Base-by-base conservation (phyloP, 2,113 vertebrate genomes). In the Peromyscus californicus region DNA sequence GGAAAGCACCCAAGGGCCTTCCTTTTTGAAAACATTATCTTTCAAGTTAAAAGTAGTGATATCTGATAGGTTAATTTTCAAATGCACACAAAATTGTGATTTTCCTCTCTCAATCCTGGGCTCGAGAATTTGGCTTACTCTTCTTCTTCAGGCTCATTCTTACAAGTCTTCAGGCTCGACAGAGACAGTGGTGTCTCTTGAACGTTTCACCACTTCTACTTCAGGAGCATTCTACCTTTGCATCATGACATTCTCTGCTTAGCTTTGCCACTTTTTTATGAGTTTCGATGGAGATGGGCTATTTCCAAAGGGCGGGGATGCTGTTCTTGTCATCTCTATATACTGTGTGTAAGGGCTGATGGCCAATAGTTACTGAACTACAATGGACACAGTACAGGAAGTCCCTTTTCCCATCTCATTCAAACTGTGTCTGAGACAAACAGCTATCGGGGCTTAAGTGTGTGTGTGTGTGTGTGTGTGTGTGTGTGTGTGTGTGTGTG, bases 41-140 rank as follows among this genome's bases (percentile, higher is more conserved):
- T 93, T 79, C 61, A 91, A 95, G 72, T 82, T 63, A 96, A 96
- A 90, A 93, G 74, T 80, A 94, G 39, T 51, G 93, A 75, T 48
- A 69, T 65, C 15, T 90, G 74, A 54, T 89, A 89, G 94, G 76
- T 97, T 97, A 94, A 91, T 94, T 96, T 98, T 91, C 36, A 86
- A 92, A 91, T 70, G 65, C 65, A 84, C 1, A 76, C 17, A 87
- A 76, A 87, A 94, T 83, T 36, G 89, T 96, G 93, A 70, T 29
- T 93, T 94, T 97, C 61, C 4, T n/a, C 9, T 90, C 63, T 63
- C 24, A 95, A 33, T 22, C 83, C 57, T 69, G 42, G 19, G 36
- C 42, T 39, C 36, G 15, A 1, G 61, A 48, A 22, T 91, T 90
- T 94, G 67, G 39, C 69, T 93, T 74, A 11, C 48, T 36, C 1